These are phyloP conservation scores for Xyliphius kryptos DNA, from an alignment of 2,113 vertebrate genomes.

Conservation along the genomic window DNA sequence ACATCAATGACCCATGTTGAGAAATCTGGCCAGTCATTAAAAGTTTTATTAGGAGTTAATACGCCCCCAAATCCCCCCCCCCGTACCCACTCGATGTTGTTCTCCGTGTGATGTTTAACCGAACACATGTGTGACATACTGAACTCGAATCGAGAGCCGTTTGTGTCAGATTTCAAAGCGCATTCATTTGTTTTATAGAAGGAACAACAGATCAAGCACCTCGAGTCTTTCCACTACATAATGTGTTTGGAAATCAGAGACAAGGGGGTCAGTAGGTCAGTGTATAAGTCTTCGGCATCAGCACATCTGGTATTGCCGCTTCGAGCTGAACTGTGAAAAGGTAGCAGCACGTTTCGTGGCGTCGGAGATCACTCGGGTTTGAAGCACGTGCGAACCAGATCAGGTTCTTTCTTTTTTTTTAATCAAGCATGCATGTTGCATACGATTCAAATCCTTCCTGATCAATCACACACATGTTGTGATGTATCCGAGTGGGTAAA, in stretches of 20 bases:
- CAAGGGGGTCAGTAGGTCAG: slow-evolving; percentile 19
- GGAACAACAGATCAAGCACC: background rate
- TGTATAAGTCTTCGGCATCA: background rate
- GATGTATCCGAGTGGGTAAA: too few species aligned
- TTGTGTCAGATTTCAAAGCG: slow-evolving; percentile 5
- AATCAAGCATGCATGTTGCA: too few species aligned
- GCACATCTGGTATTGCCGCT: slow-evolving; percentile 11
- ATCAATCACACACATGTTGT: too few species aligned
- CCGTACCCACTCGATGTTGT: too few species aligned
- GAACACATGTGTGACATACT: slow-evolving; percentile 6
- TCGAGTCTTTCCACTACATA: too few species aligned
- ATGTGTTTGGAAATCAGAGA: slow-evolving; percentile 18
- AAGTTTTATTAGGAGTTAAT: background rate
- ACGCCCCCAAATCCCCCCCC: too few species aligned
- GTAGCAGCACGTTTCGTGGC: too few species aligned
- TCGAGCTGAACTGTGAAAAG: slow-evolving; percentile 8
- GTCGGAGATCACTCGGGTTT: too few species aligned
- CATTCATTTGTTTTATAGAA: slow-evolving; percentile 11
- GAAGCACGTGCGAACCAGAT: too few species aligned
- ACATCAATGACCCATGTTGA: background rate
- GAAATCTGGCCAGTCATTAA: slow-evolving; percentile 2
- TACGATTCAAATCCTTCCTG: too few species aligned
- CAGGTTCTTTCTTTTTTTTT: too few species aligned
- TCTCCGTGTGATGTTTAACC: background rate
- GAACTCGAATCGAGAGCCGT: background rate